Evolutionary conservation across 2,113 vertebrate species (phyloP).

Genomic region (Motacilla tschutschensis): DNA sequence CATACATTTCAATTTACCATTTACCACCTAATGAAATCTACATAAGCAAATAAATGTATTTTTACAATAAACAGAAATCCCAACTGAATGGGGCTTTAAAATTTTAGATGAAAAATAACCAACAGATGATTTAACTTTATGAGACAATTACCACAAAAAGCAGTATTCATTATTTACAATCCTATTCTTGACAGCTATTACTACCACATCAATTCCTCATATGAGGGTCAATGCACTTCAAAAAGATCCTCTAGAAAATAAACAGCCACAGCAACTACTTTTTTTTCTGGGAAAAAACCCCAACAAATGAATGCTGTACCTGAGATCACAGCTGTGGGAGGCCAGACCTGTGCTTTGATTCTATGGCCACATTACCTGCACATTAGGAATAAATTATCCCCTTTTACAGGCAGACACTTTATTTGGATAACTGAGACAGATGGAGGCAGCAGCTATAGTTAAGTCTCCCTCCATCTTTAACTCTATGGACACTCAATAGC

Average conservation of each 20-base stretch:
- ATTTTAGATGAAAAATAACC: neutral
- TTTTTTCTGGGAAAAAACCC: neutral
- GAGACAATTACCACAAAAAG: neutral
- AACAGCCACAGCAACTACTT: neutral
- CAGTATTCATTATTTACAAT: neutral
- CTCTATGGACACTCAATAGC: neutral
- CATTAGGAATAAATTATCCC: neutral
- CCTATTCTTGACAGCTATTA: neutral
- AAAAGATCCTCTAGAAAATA: neutral
- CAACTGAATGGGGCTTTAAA: neutral
- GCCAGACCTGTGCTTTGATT: neutral
- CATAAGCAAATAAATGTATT: neutral
- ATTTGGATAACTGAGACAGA: neutral
- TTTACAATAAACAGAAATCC: neutral
- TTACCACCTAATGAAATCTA: neutral
- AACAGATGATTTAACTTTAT: neutral
- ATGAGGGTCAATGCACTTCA: neutral
- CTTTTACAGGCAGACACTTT: neutral
- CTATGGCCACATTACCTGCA: neutral
- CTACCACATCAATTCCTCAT: neutral
- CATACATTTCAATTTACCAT: neutral
- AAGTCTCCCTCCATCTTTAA: neutral
- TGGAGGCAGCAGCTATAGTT: neutral
- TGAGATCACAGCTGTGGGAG: neutral
- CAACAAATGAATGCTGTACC: neutral